Base-by-base conservation (phyloP, 2,888 invertebrate species). In the Clostera curtula region DNA sequence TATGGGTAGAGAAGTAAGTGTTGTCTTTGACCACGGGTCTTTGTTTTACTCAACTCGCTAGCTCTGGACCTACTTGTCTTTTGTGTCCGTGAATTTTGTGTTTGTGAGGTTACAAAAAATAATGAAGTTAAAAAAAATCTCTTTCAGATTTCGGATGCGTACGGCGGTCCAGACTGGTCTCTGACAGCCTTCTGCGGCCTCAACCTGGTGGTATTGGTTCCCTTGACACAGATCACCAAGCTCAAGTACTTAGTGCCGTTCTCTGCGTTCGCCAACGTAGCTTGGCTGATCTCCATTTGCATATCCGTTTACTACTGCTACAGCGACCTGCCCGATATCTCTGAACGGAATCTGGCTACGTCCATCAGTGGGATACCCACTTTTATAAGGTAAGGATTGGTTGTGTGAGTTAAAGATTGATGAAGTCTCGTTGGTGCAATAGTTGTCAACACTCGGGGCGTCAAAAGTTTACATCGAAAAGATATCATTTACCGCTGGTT, bases 181-280 rank as follows among this genome's bases (percentile, higher is more conserved):
- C 71, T 88, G 1, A 82, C 88, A 1, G 62, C 88, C 9, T 92
- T 90, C 68, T 89, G 93, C 49, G 79, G 87, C 0, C 57, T 92
- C 7, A 75, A 91, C 0, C 71, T 92, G 6, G 67, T 93, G 2
- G 89, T 93, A 1, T 74, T 93, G 12, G 59, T 93, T 1, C 76
- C 93, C 0, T 79, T 93, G 11, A 89, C 89, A 3, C 91, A 91
- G 63, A 89, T 95, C 41, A 86, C 93, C 10, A 89, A 92, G 48
- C 85, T 97, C 1, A 93, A 91, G 59, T 90, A 90, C 56, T 74
- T 98, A 38, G 94, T 97, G 5, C 95, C 96, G 0, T 93, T 96
- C 72, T 97, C 97, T 0, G 88, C 93, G 20, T 61, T 94, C 14
- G 97, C 97, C 24, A 97, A 97, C 66, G 52, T 92, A 9, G 90